phyloP scores from a whole-genome alignment of 2,113 vertebrate genomes.

The Sander vitreus region DNA sequence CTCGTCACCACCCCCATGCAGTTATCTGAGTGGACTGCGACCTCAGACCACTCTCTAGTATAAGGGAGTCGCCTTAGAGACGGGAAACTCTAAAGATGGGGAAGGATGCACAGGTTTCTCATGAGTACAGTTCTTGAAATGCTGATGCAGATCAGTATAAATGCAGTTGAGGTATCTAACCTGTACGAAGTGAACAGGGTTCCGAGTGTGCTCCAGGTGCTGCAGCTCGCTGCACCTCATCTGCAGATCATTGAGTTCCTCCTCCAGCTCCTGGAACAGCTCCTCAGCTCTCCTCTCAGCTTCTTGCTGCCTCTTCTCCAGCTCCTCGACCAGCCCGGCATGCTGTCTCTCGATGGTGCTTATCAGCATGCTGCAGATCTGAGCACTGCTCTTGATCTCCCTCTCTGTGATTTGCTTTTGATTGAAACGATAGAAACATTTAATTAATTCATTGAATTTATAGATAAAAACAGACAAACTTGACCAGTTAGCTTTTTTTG shows the following conservation, averaged over 20 bases:
- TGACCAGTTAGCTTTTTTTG: too few relatives aligned
- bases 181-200: conserved; percentile 68
- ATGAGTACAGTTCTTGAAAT: neutral
- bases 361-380: conserved; percentile 46
- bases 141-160: fast-evolving
- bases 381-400: conserved; percentile 40
- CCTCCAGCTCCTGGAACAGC: conserved; percentile 57
- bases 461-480: neutral
- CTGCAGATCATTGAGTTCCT: conserved; percentile 60
- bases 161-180: conserved; percentile 19
- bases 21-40: conserved; percentile 22
- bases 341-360: conserved; percentile 38
- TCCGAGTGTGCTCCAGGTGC: conserved; percentile 51
- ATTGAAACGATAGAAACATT: neutral
- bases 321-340: conserved; percentile 35
- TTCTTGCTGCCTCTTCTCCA: conserved; percentile 48
- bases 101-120: neutral
- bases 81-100: conserved; percentile 46
- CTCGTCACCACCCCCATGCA: conserved; percentile 39
- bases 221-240: conserved; percentile 56
- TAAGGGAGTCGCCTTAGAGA: conserved; percentile 11
- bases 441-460: neutral
- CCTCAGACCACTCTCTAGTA: conserved; percentile 61
- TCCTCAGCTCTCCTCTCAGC: conserved; percentile 35
- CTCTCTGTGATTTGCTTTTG: conserved; percentile 42